A percentile compares a stretch with the other conserved stretches of the same genome.
Conservation (phyloP, 2,888 invertebrate species). For the Dromius quadrimaculatus region DNA sequence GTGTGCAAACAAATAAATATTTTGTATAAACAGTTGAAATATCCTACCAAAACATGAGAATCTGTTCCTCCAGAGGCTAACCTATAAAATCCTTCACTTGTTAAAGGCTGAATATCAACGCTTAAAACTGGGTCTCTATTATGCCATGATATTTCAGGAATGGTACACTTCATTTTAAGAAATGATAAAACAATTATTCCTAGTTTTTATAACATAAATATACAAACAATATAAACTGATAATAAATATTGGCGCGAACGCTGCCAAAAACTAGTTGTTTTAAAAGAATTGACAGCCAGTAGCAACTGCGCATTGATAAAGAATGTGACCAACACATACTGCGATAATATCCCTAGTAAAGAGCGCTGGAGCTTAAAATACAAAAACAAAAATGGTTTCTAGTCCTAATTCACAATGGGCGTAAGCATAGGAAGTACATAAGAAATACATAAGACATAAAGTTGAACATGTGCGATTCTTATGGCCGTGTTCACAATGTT, state of each 20-base stretch:
- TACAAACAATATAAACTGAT: conserved; percentile 9
- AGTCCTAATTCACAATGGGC: too few species aligned
- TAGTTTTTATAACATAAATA: conserved; percentile 19
- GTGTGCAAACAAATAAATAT: conserved; percentile 13
- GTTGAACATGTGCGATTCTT: too few species aligned
- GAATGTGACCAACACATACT: background rate
- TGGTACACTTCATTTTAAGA: conserved; percentile 87
- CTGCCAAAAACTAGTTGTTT: conserved; percentile 11
- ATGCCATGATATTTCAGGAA: conserved; percentile 98
- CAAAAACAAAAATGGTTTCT: background rate
- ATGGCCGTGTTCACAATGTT: too few species aligned
- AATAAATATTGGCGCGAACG: conserved; percentile 43
- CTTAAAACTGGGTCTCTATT: conserved; percentile 94
- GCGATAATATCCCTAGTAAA: background rate
- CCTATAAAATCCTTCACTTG: conserved; percentile 74
- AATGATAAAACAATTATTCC: conserved; percentile 11
- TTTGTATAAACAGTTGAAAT: conserved; percentile 2
- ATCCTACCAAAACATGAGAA: conserved; percentile 86
- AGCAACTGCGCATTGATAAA: background rate
- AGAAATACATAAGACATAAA: too few species aligned
- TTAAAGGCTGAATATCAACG: conserved; percentile 82
- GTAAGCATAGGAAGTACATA: too few species aligned
- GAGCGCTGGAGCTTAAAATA: background rate
- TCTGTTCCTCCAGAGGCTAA: conserved; percentile 93
- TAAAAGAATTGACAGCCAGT: conserved; percentile 1